These are phyloP conservation scores for Clunio marinus DNA, from an alignment of 2,888 invertebrate genomes.

Conservation along the genomic window DNA sequence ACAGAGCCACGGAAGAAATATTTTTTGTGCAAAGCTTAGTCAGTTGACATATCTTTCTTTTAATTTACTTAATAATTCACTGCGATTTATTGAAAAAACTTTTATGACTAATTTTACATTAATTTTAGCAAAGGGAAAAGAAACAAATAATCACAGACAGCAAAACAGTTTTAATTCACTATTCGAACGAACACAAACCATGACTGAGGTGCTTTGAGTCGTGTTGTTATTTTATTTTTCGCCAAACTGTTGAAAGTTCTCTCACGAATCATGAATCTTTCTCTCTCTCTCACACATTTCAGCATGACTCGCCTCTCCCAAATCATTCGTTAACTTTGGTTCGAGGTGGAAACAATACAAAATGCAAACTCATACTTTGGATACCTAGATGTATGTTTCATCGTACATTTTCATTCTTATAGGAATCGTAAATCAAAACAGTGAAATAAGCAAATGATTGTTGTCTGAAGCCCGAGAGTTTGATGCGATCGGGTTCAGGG, in stretches of 20 bases:
- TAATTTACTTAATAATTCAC: neutral
- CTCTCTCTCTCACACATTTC: no score
- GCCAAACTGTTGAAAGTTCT: conserved; percentile 24
- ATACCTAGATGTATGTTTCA: neutral
- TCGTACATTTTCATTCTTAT: neutral
- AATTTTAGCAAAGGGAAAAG: neutral
- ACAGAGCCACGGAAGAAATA: neutral
- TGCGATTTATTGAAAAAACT: neutral
- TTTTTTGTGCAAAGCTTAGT: neutral
- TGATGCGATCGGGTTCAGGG: neutral
- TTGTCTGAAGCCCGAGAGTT: neutral
- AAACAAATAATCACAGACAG: conserved; percentile 11
- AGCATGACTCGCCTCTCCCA: conserved; percentile 2
- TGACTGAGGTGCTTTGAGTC: conserved; percentile 14
- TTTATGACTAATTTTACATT: conserved; percentile 10
- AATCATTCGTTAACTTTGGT: neutral
- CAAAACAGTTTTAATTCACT: conserved; percentile 15
- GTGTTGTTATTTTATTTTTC: conserved; percentile 1
- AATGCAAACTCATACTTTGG: conserved; percentile 6
- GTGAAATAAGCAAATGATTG: neutral
- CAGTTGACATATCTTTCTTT: neutral
- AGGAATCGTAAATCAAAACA: conserved; percentile 19
- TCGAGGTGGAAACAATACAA: neutral
- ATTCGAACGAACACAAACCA: conserved; percentile 21
- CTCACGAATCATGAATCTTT: no score